A percentile compares a stretch with the other conserved stretches of the same genome.
Conservation (phyloP, 2,888 invertebrate species). For the Spodoptera littoralis region DNA sequence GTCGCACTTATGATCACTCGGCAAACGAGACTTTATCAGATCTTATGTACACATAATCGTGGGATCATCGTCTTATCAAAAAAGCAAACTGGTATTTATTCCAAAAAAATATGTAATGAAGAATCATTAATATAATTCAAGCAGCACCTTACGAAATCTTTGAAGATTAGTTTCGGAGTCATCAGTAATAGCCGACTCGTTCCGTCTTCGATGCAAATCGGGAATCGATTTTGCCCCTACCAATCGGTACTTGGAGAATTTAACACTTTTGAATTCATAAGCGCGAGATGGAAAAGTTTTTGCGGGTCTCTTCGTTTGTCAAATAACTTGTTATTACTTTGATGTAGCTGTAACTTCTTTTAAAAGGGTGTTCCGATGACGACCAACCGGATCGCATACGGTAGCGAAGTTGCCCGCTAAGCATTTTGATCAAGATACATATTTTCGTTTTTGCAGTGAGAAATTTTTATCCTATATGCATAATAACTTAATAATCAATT, state of each 20-base stretch:
- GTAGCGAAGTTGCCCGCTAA: conserved; percentile 15
- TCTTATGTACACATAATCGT: too few relatives aligned
- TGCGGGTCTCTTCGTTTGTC: conserved; percentile 52
- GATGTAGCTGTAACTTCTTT: conserved; percentile 46
- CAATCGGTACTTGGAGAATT: conserved; percentile 61
- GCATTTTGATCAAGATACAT: conserved; percentile 10
- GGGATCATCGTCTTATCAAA: too few relatives aligned
- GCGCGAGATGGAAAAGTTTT: conserved; percentile 58
- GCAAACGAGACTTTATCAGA: too few relatives aligned
- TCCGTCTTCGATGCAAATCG: conserved; percentile 81
- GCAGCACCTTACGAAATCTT: conserved; percentile 65
- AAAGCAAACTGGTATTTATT: too few relatives aligned
- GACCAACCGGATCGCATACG: conserved; percentile 19
- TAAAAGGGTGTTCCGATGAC: conserved; percentile 38
- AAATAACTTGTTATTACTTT: conserved; percentile 60
- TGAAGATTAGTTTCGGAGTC: conserved; percentile 78
- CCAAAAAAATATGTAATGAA: conserved; percentile 41
- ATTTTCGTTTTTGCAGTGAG: conserved; percentile 20
- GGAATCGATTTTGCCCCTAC: conserved; percentile 68
- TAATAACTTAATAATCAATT: too few relatives aligned
- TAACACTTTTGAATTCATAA: conserved; percentile 67
- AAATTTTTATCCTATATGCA: neutral
- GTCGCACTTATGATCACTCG: too few relatives aligned
- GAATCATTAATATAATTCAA: conserved; percentile 57
- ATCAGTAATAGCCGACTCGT: conserved; percentile 75